Evolutionary conservation across 2,888 invertebrate genomes (phyloP), one percentile per base, ranked within the genome.

Genomic region (Zhengitettix transpicula): DNA sequence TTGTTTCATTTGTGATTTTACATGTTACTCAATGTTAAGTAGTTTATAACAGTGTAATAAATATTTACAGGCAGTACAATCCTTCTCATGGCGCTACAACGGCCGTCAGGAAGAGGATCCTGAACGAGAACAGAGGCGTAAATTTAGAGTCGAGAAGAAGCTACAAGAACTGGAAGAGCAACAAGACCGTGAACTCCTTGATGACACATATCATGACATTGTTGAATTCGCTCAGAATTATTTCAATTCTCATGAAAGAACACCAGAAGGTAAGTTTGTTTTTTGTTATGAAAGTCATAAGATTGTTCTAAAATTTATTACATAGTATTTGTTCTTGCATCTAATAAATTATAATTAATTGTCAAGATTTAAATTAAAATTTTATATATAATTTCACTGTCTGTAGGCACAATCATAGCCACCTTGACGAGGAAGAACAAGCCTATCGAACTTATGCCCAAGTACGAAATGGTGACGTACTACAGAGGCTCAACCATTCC

Each of bases 201-300:
- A 82, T 56, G 70, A 70, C 59, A 72, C 78, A 9, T 79, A 83
- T 67, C 88, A 86, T 69, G 92, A 94, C 70, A 86, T 96, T 71
- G 77, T 90, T 0, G 93, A 95, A 69, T 96, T 92, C 74, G 96
- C 95, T n/a, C 90, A 93, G 69, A 84, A 87, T 63, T 89, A 89
- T 74, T 96, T 91, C 75, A 96, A 95, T 71, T 83, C 85, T 58
- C 95, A 95, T 68, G 89, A 90, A 65, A 76, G 87, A 54, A 85
- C 87, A 14, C 87, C 89, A 1, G 91, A 92, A 77, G 90, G 89
- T 80, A 69, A 60, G 28, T 28, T 28, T 28, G 28, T 5, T 28
- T 28, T 28, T 28, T 28, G 3, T 5, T 28, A 28, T 28, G 2
- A 28, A 28, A 28, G 7, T 28, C 2, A 2, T 28, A 5, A 28